A percentile compares a stretch with the other conserved stretches of the same genome.
phyloP scores from a whole-genome alignment of 1,140 invertebrate genomes.

The Zaprionus ghesquierei region DNA sequence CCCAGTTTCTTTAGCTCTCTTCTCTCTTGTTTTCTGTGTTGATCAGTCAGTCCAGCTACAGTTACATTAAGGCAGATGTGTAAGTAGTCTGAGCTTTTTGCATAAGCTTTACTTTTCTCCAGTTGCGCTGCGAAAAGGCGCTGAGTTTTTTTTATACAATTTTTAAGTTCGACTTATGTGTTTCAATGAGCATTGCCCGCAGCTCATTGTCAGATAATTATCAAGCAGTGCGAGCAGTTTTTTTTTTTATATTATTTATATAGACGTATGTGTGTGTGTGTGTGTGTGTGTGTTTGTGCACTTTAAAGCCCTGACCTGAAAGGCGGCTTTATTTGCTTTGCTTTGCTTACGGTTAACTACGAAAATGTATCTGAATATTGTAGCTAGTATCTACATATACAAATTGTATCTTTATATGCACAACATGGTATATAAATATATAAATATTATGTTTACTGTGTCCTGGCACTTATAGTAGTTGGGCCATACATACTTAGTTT shows the following conservation, averaged over 20 bases:
- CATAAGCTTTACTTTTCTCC: conserved; percentile 19
- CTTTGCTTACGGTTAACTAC: conserved; percentile 43
- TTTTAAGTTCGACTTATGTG: conserved; percentile 24
- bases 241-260: conserved; percentile 25
- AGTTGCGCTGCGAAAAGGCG: neutral
- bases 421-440: conserved; percentile 33
- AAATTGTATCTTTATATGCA: conserved; percentile 4
- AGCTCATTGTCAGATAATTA: conserved; percentile 76
- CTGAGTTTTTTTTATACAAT: conserved; percentile 19
- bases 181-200: conserved; percentile 42
- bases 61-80: neutral
- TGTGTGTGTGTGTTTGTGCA: conserved; percentile 40
- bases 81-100: neutral
- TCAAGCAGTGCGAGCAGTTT: conserved; percentile 41
- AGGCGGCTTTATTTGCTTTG: conserved; percentile 59
- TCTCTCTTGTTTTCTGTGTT: conserved; percentile 45
- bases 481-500: neutral
- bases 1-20: conserved; percentile 50
- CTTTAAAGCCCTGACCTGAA: conserved; percentile 77
- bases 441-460: conserved; percentile 23
- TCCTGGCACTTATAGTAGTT: neutral
- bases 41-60: conserved; percentile 23
- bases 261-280: conserved; percentile 11
- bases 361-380: neutral
- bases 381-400: neutral